Percentiles rank a stretch among this genome's conserved stretches.
These are phyloP conservation scores for Pogoniulus pusillus DNA, from an alignment of 2,797 vertebrate species.

Conservation along the genomic window DNA sequence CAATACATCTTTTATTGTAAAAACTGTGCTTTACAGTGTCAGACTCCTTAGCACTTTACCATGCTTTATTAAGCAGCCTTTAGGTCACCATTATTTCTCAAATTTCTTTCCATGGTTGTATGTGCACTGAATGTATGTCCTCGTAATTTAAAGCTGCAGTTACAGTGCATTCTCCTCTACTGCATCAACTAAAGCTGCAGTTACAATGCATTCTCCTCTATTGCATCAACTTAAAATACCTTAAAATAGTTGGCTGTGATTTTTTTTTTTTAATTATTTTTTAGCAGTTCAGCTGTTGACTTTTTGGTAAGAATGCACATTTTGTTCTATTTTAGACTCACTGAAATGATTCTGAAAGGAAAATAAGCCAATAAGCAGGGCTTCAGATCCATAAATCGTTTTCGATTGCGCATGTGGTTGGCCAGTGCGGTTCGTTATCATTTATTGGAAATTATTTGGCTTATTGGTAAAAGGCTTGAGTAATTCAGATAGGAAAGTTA, in stretches of 20 bases:
- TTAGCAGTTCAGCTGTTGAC: constrained; percentile 6
- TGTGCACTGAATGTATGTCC: constrained; percentile 80
- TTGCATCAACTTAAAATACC: constrained; percentile 87
- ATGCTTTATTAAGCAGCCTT: constrained; percentile 99
- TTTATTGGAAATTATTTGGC: constrained; percentile 60
- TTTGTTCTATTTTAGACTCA: constrained; percentile 14
- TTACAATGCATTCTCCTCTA: constrained; percentile 85
- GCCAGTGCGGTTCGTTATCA: constrained; percentile 13
- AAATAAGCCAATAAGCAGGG: not conserved
- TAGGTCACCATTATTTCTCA: constrained; percentile 97
- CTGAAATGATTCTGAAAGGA: constrained; percentile 44
- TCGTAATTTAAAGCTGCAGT: constrained; percentile 82
- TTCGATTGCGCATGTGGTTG: not conserved
- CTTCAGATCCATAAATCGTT: constrained; percentile 10
- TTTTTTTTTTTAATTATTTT: constrained; percentile 16
- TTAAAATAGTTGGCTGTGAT: constrained; percentile 79
- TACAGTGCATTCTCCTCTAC: constrained; percentile 84
- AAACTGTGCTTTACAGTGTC: constrained; percentile 97
- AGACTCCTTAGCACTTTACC: constrained; percentile 91
- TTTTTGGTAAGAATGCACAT: not conserved
- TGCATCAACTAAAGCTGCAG: constrained; percentile 83
- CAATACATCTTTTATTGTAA: constrained; percentile 99
- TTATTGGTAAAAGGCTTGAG: constrained; percentile 25
- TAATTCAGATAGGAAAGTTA: constrained; percentile 73
- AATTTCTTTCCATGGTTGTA: constrained; percentile 86